Conservation (phyloP, 2,888 invertebrate species). For the Anthophora plumipes region DNA sequence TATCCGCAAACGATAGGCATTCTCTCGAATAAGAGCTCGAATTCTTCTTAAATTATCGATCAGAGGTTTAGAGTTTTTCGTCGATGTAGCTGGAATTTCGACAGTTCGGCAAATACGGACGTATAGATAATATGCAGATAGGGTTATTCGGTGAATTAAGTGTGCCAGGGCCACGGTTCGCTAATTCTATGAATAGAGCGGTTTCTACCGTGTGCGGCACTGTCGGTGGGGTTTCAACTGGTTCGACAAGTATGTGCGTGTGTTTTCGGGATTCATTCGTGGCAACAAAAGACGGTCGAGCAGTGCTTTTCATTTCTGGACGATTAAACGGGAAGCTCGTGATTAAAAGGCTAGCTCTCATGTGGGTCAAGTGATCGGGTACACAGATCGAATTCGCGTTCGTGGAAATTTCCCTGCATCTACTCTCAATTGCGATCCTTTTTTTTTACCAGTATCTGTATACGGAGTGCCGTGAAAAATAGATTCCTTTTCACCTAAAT, state of each 20-base stretch:
- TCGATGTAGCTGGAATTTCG: neutral
- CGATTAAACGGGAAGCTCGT: constrained; percentile 33
- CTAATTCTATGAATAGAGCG: neutral
- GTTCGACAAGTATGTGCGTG: neutral
- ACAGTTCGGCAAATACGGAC: neutral
- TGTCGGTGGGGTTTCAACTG: neutral
- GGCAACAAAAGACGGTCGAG: constrained; percentile 20
- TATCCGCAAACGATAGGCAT: too few relatives aligned
- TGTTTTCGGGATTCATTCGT: neutral
- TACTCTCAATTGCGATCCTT: neutral
- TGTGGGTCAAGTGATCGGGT: constrained; percentile 47
- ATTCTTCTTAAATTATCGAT: too few relatives aligned
- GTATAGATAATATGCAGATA: too few relatives aligned
- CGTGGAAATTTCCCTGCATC: constrained; percentile 25
- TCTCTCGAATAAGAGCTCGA: too few relatives aligned
- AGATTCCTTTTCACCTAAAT: neutral
- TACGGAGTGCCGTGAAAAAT: too few relatives aligned
- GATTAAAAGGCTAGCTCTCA: constrained; percentile 42
- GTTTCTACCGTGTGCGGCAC: neutral
- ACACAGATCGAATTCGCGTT: constrained; percentile 44
- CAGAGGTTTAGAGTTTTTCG: too few relatives aligned
- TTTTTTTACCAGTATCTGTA: neutral
- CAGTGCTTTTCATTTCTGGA: constrained; percentile 25
- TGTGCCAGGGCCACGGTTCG: neutral
- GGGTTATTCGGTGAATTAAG: neutral